Base-by-base conservation (phyloP, 2,797 vertebrate genomes). In the Psittacula derbiana region DNA sequence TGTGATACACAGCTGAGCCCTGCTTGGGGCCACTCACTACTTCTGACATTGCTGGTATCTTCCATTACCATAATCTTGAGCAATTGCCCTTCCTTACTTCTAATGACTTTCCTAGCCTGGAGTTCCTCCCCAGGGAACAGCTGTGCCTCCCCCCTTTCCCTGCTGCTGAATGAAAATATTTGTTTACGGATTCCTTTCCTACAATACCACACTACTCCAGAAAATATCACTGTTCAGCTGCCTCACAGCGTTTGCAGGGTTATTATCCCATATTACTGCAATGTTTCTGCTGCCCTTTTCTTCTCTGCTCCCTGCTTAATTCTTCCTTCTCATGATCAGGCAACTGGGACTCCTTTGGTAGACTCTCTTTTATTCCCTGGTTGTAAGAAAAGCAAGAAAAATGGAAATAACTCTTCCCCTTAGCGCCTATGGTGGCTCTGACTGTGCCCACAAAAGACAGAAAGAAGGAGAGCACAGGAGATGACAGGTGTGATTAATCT, bases 191-290 rank as follows among this genome's bases (percentile, higher is more conserved):
- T 78, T 88, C 46, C 18, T 96, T 52, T 80, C 55, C 58, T 53
- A 25, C 31, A 79, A 12, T 69, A 69, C 41, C 38, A 41, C 0
- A 2, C 33, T 61, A 41, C 40, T 49, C 64, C 67, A 80, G 74
- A 85, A 96, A 93, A 85, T 30, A 82, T 6, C 41, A 28, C 90
- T 70, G 24, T 82, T 92, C 84, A 82, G 83, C 55, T 2, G 6
- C 49, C 52, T 88, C 11, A 6, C 49, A 47, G 87, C 15, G 9
- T 67, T 88, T 11, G 3, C 30, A 60, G 73, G 33, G 57, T 86
- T 86, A 62, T 92, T 93, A 95, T 87, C 66, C 60, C 52, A 25
- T 46, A 70, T 92, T 82, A 82, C 72, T 25, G 30, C 52, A 60
- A 49, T 47, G 62, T 81, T 91, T 72, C 78, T 75, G 50, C 71